Evolutionary conservation across 1,140 invertebrate genomes (phyloP), one percentile per base, ranked within the genome.

Genomic region (Bombus impatiens): DNA sequence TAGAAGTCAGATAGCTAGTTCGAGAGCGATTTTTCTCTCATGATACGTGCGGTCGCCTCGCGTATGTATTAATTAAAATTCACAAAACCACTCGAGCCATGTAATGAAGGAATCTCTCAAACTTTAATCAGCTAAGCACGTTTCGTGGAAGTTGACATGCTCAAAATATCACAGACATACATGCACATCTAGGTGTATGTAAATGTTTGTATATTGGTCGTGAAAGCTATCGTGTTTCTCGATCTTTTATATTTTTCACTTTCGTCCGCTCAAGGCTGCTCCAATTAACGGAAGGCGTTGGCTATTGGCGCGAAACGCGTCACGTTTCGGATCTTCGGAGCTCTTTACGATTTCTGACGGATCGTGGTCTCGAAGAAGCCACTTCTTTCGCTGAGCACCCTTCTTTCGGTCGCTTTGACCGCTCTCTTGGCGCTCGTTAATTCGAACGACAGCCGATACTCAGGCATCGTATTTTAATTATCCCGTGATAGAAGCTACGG

Each of bases 21-120:
- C 15, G 37, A 5, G n/a, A 53, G 15, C 18, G 47, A 81, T 37
- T 25, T 68, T 68, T 40, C 10, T 25, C 37, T 40, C 22, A 1
- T 28, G 10, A 71, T 25, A 68, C 3, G 25, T 25, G 25, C 37
- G 25, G 40, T 40, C 10, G 68, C 35, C 35, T 72, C 67, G 25
- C 25, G 37, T 47, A 62, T 42, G 72, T 87, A 87, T 86, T 85
- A 89, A 89, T 91, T 91, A 89, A 89, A 89, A 91, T 85, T 79
- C 67, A 53, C 67, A 32, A 10, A 28, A 32, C 3, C 82, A 81
- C 87, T 86, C 72, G 72, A 83, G 59, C 42, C 62, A 78, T 9
- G 32, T 87, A 87, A 91, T 86, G 88, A 91, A 88, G 84, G 86
- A 44, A 78, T 59, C 67, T 83, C 74, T 28, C 10, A 44, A 44